phyloP scores from a whole-genome alignment of 2,113 vertebrate genomes.

The Antechinus stuartii region DNA sequence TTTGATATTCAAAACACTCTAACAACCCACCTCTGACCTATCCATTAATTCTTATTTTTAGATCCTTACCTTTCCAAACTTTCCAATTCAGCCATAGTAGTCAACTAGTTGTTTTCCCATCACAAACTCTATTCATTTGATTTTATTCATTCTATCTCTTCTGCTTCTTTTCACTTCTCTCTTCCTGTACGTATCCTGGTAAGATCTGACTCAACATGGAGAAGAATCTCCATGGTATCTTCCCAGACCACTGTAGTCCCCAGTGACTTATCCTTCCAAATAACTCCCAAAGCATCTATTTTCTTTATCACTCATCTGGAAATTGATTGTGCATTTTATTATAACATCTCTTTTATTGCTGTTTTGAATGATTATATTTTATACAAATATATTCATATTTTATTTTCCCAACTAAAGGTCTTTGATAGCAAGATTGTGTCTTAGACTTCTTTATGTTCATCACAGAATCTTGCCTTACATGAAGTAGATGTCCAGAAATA shows the following conservation, averaged over 20 bases:
- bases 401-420: neutral
- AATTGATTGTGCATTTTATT: neutral
- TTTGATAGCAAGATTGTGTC: neutral
- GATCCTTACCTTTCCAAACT: slow-evolving; percentile 31
- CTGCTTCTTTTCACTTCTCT: neutral
- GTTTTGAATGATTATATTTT: neutral
- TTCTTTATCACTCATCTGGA: neutral
- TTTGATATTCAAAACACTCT: neutral
- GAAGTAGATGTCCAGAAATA: slow-evolving; percentile 13
- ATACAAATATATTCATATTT: neutral
- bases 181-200: neutral
- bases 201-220: neutral
- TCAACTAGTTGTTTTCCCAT: neutral
- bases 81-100: neutral
- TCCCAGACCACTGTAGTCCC: neutral
- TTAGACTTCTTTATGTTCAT: neutral
- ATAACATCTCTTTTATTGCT: neutral
- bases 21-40: neutral
- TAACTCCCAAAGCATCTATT: slow-evolving; percentile 14
- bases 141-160: slow-evolving; percentile 14
- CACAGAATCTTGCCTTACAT: neutral
- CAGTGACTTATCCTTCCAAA: slow-evolving; percentile 16
- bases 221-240: neutral
- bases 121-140: neutral
- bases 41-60: neutral